Base-by-base conservation (phyloP, 1,140 invertebrate genomes). In the Phymorhynchus buccinoides region DNA sequence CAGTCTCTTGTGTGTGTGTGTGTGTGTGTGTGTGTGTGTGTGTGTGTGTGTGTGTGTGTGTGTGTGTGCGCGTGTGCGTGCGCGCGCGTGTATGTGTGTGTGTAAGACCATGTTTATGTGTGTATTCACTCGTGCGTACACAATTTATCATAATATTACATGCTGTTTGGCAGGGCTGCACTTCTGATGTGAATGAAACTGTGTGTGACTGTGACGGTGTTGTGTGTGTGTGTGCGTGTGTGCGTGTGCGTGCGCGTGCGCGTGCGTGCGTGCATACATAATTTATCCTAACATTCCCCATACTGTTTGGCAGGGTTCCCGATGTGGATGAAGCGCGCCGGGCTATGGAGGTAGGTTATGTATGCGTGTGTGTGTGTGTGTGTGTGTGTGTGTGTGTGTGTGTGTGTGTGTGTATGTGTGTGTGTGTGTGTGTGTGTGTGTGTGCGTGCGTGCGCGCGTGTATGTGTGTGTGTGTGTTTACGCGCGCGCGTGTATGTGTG, bases 21-120 rank as follows among this genome's bases (percentile, higher is more conserved):
- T 27, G 7, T 66, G 30, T 35, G 68, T 71, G 68, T 71, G 66
- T 30, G 14, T 22, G 66, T 16, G 22, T 71, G 6, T 75, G 71
- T 75, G 71, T 77, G 39, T 77, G 9, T 77, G 75, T 78, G 75
- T 22, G 39, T 78, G 75, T 41, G 75, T 78, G 75, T 42, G 39
- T 78, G 75, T 78, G 75, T 42, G 39, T 42, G 39, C 42, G 75
- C n/a, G 37, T 78, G 75, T 78, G 75, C 42, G 39, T 42, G 75
- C 14, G 75, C 1, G 75, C 14, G 75, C 1, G 75, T 22, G 75
- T 22, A 39, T 42, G 75, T 42, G 75, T 42, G 75, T 42, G 75
- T 78, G 75, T 14, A n/a, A n/a, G 66, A 16, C 14, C 30, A 30
- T 52, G 66, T 71, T 7, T 52, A 32, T 71, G 66, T 71, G 66